phyloP scores from a whole-genome alignment of 2,797 vertebrate species.

The Galagoides demidoff region DNA sequence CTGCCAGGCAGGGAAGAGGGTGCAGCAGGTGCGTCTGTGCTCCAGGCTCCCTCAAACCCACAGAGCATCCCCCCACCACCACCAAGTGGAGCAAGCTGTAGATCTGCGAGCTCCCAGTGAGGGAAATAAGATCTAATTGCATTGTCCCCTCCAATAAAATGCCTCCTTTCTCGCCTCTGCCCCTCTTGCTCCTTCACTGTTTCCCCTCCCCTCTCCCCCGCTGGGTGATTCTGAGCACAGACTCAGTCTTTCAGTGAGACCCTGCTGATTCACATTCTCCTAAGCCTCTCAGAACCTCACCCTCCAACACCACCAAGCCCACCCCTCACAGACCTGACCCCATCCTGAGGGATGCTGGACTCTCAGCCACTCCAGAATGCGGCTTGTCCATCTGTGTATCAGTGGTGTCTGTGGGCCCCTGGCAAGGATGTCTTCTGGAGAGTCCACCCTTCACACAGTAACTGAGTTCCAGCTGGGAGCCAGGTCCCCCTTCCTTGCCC shows the following conservation, averaged over 20 bases:
- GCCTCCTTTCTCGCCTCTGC: background rate
- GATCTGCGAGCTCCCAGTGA: background rate
- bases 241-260: constrained; percentile 19
- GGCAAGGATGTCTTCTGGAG: background rate
- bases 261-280: background rate
- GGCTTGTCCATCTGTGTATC: background rate
- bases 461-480: constrained; percentile 17
- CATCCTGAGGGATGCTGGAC: background rate
- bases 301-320: background rate
- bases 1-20: background rate
- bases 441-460: background rate
- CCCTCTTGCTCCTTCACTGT: background rate
- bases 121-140: background rate
- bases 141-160: background rate
- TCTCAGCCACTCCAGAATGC: background rate
- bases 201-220: background rate
- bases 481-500: background rate
- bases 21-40: background rate
- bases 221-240: constrained; percentile 26
- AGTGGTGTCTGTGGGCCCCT: background rate
- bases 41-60: background rate
- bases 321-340: background rate
- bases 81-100: background rate
- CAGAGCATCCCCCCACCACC: background rate
- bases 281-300: background rate